Conservation (phyloP, 2,113 vertebrate genomes). For the Neogale vison region DNA sequence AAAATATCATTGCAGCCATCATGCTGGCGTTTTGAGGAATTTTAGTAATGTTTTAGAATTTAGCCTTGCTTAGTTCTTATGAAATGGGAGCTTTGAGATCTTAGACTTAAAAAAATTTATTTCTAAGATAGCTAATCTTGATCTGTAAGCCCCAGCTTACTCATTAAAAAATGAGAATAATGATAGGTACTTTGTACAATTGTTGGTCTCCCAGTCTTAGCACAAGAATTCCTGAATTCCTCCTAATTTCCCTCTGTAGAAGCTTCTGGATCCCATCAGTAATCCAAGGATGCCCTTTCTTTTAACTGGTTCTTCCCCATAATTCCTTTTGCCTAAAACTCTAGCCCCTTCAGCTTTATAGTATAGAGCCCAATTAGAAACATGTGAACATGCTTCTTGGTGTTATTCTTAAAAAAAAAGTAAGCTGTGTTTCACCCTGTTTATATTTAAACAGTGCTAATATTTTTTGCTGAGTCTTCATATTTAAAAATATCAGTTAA, state of each 20-base stretch:
- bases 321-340: neutral
- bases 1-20: neutral
- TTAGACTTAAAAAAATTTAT: neutral
- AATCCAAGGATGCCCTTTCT: neutral
- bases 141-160: neutral
- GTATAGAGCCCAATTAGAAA: neutral
- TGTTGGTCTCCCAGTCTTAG: neutral
- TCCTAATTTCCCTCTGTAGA: neutral
- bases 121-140: constrained; percentile 2
- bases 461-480: constrained; percentile 26
- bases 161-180: neutral
- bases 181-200: neutral
- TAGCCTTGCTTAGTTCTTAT: neutral
- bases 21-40: neutral
- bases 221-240: neutral
- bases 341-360: neutral
- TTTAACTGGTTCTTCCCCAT: neutral
- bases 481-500: constrained; percentile 39
- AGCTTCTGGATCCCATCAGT: neutral
- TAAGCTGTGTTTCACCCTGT: neutral
- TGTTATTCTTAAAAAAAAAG: neutral
- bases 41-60: neutral
- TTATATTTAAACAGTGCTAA: constrained; percentile 34
- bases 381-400: neutral
- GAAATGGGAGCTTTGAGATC: neutral